Evolutionary conservation across 2,797 vertebrate genomes (phyloP), one percentile per base, ranked within the genome.

Genomic region (Cephalopachus bancanus): DNA sequence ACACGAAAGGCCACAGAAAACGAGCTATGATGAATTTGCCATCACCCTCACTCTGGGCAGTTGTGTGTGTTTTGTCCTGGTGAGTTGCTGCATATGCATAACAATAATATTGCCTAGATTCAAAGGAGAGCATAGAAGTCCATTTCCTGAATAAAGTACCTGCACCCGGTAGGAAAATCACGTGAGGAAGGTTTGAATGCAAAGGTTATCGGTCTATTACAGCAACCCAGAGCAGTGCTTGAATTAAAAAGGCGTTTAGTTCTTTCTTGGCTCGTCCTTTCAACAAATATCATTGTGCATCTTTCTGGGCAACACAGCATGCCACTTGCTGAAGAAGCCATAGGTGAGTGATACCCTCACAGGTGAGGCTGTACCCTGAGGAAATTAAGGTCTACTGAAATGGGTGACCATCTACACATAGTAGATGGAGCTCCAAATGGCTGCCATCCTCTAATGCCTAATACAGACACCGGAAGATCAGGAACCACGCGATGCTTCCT

Each of bases 1-100:
- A 89, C 78, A 85, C 69, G 16, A 96, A 97, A 97, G 96, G 87
- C 90, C 94, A 96, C 80, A 87, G 94, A 55, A 59, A 89, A 91
- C 62, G 64, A 62, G 51, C 74, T 67, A 26, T 80, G 84, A 96
- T 89, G 65, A 80, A 94, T 91, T 71, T 76, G 69, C 86, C 89
- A 53, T 57, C 86, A 94, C 33, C 5, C 28, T 53, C 57, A 93
- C 28, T 78, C 86, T 33, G 65, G 57, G 24, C 44, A 16, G 7
- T 53, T 65, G 30, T 49, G 33, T 49, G n/a, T 74, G 67, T 81
- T 96, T 90, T 95, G 49, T 95, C 95, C 78, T 89, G 69, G 22
- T 51, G 55, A 94, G 60, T 74, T 67, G 19, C 33, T 75, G 15
- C 22, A 17, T 75, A 37, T 79, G 65, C 64, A 94, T 88, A 93